Evolutionary conservation across 2,797 vertebrate species (phyloP), one percentile per base, ranked within the genome.

Genomic region (Lepus oiostolus): DNA sequence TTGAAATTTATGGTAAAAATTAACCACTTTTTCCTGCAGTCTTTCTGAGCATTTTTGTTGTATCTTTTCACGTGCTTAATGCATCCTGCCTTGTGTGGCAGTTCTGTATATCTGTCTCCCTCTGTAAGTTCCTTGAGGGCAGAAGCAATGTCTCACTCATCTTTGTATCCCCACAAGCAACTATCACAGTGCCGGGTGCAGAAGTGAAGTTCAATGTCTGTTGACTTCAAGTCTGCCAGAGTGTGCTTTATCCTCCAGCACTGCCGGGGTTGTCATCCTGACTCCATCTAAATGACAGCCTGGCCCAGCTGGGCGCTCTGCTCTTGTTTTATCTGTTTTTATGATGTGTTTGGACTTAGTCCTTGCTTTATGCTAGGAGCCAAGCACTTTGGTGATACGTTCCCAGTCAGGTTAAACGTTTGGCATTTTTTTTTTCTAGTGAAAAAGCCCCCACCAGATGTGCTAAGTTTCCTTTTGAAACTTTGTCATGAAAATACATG

Each of bases 291-390:
- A 97, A 90, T 94, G 95, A 95, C 94, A 93, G 68, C 82, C 94
- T 80, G 35, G 62, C 28, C 93, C 95, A 88, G 72, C 93, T 75
- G 92, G 92, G 88, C 60, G 71, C 75, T 92, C 82, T 62, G 32
- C 54, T 96, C 92, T 83, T 90, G 88, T 92, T 96, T 88, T 76
- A 92, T 90, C 95, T 95, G 35, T 75, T 96, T 95, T 96, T 88
- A 84, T 72, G 71, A 94, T 93, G 79, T 94, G 90, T 83, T 92
- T 90, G 75, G 94, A 90, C 70, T 68, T 42, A 92, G 85, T 67
- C 65, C 60, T 60, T 60, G 79, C 75, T 94, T 94, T 68, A 63
- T 71, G 92, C 95, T 83, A 63, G 90, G 88, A 96, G 95, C 79
- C 76, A 88, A 93, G 62, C 47, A 68, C 74, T 85, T 67, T 65